Base-by-base conservation (phyloP, 2,113 vertebrate species). In the Hippocampus comes region DNA sequence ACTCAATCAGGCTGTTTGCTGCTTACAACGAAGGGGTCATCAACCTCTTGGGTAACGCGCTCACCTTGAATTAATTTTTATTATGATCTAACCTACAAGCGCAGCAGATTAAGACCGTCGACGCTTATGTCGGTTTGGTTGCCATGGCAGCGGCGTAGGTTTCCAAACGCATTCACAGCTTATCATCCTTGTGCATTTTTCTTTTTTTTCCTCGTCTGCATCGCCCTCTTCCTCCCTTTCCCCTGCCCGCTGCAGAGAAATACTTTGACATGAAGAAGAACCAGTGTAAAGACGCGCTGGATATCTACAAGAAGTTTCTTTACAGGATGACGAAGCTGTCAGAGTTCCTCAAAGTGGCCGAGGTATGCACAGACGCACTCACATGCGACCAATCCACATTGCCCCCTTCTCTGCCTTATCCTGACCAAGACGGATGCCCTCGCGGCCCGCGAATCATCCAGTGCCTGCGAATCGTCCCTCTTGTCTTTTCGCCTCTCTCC, bases 1-100 rank as follows among this genome's bases (percentile, higher is more conserved):
- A 98, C 93, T 96, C 95, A 86, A 95, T 98, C 82, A 91, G 94
- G 86, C 95, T 99, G 88, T 99, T 98, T 89, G 95, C 95, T 77
- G 95, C 94, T 76, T 98, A 98, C 89, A 98, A 98, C 78, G 96
- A 99, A 84, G 96, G 97, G 69, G 95, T 98, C 89, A 94, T 98
- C 91, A 98, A 97, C 91, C 92, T 99, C 74, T 89, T 98, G 90
- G 96, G 96, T 97, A 95, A 78, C 91, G 57, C 65, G 48, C 41
- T 65, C 38, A 46, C 63, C 21, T 65, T 65, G 21, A 65, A 21
- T 46, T 46, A n/a, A 65, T 21, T 8, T 38, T n/a, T 43, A 11
- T 43, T 15, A 8, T n/a, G 38, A 63, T 63, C 17, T 6, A 60
- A 27, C 25, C 30, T 18, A 34, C 57, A 14, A 60, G 57, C 9